Percentiles rank a stretch among this genome's conserved stretches.
These are phyloP conservation scores for Blera fallax DNA, from an alignment of 2,888 invertebrate genomes.

Conservation along the genomic window DNA sequence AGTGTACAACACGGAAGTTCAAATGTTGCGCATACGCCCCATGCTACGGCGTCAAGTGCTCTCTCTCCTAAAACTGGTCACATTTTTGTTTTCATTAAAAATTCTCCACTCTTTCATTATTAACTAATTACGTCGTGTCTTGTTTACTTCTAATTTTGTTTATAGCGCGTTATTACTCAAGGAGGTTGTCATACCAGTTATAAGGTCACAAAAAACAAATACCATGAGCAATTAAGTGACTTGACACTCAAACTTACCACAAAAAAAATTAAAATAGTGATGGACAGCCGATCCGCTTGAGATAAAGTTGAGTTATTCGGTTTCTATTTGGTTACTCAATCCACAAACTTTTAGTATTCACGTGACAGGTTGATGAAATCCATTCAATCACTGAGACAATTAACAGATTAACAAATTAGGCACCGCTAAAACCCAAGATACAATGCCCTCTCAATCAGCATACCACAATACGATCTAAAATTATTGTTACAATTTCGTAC, in stretches of 20 bases:
- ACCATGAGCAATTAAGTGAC: slow-evolving; percentile 4
- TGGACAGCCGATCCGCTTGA: neutral
- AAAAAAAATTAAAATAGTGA: neutral
- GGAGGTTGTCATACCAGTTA: slow-evolving; percentile 21
- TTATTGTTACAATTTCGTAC: slow-evolving; percentile 42
- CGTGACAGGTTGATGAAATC: slow-evolving; percentile 37
- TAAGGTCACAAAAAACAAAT: slow-evolving; percentile 14
- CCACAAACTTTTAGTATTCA: slow-evolving; percentile 2
- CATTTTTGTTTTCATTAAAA: slow-evolving; percentile 36
- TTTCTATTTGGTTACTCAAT: neutral
- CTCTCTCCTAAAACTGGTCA: slow-evolving; percentile 21
- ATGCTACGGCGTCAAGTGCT: slow-evolving; percentile 1
- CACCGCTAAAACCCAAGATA: neutral
- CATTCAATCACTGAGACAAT: slow-evolving; percentile 21
- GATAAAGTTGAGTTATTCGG: neutral
- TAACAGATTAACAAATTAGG: neutral
- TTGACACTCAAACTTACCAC: slow-evolving; percentile 43
- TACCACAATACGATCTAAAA: slow-evolving; percentile 21
- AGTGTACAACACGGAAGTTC: slow-evolving; percentile 22
- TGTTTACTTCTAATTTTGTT: slow-evolving; percentile 24
- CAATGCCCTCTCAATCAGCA: slow-evolving; percentile 1
- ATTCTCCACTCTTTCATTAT: neutral
- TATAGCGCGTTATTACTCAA: neutral
- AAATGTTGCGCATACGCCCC: slow-evolving; percentile 55
- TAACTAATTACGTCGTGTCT: slow-evolving; percentile 21